Evolutionary conservation across 92 coral and sea anemone species (phyloP), one percentile per base, ranked within the genome.

Genomic region (Epizoanthus stellaris): DNA sequence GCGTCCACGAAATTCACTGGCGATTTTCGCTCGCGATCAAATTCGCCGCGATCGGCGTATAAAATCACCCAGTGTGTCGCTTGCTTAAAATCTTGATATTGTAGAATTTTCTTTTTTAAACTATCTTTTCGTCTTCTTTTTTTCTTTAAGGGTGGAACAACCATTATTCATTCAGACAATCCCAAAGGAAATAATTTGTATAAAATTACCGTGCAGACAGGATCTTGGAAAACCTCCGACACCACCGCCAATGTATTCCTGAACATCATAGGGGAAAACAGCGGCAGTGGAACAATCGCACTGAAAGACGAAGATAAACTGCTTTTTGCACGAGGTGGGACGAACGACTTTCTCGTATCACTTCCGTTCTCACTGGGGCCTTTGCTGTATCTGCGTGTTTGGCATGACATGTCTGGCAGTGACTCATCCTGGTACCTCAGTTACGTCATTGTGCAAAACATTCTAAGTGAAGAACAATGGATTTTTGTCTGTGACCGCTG

Each of bases 401-500:
- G 87, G 87, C 87, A 82, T 21, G 70, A 82, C 43, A 82, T 66
- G 43, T 17, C 65, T 43, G 87, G 87, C 60, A 45, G 34, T 15
- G 25, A 20, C 11, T 20, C 66, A 6, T 17, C 21, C 19, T 61
- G 66, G 66, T 61, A 17, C 25, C 8, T 61, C 4, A 61, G 66
- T 1, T 6, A 61, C 6, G 66, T 17, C 6, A 20, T 61, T 47
- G 76, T 91, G 49, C 82, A 76, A 67, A 76, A 91, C 40, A 49
- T 87, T 12, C 45, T 17, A 42, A 34, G 81, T 3, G 66, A 87
- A 49, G 56, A 77, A 12, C 68, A 81, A 36, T 61, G 83, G 80
- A 70, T 91, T 70, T 91, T 85, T 75, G 82, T 86, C 9, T 85
- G 92, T 52, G 85, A 88, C 79, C 88, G 86, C 47, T 91, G 94